Conservation (phyloP, 1,140 invertebrate species). For the Pseudomyrmex gracilis region DNA sequence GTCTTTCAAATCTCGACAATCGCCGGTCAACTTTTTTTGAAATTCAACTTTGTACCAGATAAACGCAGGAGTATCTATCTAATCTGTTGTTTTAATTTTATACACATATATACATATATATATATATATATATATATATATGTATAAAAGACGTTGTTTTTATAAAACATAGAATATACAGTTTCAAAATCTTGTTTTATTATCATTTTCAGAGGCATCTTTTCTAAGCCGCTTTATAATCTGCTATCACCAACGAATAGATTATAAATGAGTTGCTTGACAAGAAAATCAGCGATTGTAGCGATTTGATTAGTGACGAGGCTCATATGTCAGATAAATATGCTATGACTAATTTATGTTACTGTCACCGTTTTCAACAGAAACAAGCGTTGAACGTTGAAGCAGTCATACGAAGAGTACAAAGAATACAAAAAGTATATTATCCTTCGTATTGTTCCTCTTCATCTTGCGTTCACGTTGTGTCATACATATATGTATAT, state of each 20-base stretch:
- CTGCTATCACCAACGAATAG: background rate
- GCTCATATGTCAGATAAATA: constrained; percentile 57
- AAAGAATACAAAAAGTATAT: background rate
- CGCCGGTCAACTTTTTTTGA: background rate
- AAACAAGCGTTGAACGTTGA: constrained; percentile 15
- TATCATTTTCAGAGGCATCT: background rate
- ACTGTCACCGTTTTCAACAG: constrained; percentile 23
- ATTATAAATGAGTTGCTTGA: constrained; percentile 30
- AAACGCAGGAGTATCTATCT: too few species aligned
- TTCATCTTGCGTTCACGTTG: background rate
- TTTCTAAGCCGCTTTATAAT: constrained; percentile 12
- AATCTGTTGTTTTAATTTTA: too few species aligned
- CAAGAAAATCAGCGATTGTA: constrained; percentile 35
- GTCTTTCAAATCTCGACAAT: constrained; percentile 35
- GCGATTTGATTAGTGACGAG: constrained; percentile 40
- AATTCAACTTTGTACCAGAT: background rate
- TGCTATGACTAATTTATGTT: constrained; percentile 43
- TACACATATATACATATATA: too few species aligned
- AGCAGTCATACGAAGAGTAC: background rate
- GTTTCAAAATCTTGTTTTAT: background rate
- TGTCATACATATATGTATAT: background rate
- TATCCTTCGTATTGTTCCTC: background rate
- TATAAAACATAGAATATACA: background rate
- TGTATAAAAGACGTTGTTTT: background rate
- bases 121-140: too few species aligned